phyloP scores from a whole-genome alignment of 2,113 vertebrate species.

The Echinops telfairi region DNA sequence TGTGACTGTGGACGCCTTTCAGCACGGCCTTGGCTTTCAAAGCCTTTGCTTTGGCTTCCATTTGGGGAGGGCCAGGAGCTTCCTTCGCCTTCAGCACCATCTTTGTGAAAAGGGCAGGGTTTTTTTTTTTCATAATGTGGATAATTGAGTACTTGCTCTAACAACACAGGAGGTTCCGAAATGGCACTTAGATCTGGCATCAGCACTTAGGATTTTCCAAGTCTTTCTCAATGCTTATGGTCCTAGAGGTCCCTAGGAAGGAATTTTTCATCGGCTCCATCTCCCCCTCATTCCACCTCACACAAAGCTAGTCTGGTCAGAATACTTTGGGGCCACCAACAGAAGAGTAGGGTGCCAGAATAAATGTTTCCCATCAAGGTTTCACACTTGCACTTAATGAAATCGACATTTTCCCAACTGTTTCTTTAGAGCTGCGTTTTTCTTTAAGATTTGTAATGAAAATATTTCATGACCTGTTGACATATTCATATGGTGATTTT shows the following conservation, averaged over 20 bases:
- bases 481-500: conserved; percentile 91
- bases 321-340: conserved; percentile 86
- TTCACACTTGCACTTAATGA: conserved; percentile 87
- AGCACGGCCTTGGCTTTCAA: too few species aligned
- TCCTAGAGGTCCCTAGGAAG: conserved; percentile 25
- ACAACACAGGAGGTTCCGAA: not conserved
- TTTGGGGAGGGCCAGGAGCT: too few species aligned
- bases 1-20: too few species aligned
- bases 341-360: conserved; percentile 87
- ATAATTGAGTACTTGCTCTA: conserved; percentile 35
- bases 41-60: too few species aligned
- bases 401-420: conserved; percentile 87
- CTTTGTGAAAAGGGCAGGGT: too few species aligned
- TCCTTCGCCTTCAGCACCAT: too few species aligned
- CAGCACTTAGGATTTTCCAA: conserved; percentile 7
- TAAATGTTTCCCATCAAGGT: conserved; percentile 89
- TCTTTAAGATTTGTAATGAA: conserved; percentile 89
- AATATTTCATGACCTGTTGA: conserved; percentile 92
- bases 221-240: not conserved
- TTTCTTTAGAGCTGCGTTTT: conserved; percentile 87
- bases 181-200: not conserved
- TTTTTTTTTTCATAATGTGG: conserved; percentile 1
- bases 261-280: conserved; percentile 79
- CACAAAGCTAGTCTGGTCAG: conserved; percentile 84
- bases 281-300: conserved; percentile 74